Evolutionary conservation across 1,140 invertebrate genomes (phyloP).

Genomic region (Nomia melanderi): DNA sequence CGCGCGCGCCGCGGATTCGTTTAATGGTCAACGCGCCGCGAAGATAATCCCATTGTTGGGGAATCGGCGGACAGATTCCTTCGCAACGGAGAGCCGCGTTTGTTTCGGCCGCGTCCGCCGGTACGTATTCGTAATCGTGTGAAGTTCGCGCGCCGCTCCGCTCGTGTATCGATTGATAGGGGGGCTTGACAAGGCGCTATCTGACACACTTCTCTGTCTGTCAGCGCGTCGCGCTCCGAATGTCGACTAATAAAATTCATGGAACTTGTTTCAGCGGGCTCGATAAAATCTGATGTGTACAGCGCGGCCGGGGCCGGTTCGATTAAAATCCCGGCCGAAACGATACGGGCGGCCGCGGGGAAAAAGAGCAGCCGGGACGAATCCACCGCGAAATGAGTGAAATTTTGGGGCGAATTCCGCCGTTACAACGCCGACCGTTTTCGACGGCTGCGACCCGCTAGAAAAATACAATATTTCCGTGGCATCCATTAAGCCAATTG

Average conservation of each 20-base stretch:
- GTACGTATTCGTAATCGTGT: constrained; percentile 29
- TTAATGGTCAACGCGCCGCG: background rate
- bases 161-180: constrained; percentile 44
- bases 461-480: too few species aligned
- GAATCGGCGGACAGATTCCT: background rate
- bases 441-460: too few species aligned
- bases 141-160: constrained; percentile 12
- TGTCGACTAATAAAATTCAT: constrained; percentile 42
- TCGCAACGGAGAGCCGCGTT: constrained; percentile 19
- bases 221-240: background rate
- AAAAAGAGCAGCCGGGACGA: background rate
- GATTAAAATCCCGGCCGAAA: constrained; percentile 20
- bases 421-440: too few species aligned
- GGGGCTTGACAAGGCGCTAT: constrained; percentile 6
- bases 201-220: constrained; percentile 7
- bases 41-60: background rate
- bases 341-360: background rate
- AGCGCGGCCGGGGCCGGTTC: background rate
- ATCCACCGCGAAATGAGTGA: background rate
- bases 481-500: too few species aligned
- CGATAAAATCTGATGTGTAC: constrained; percentile 30
- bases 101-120: background rate
- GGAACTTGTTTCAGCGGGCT: constrained; percentile 31
- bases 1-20: too few species aligned
- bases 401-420: background rate